Evolutionary conservation across 2,888 invertebrate genomes (phyloP), one percentile per base, ranked within the genome.

Genomic region (Cerceris ruficornis): DNA sequence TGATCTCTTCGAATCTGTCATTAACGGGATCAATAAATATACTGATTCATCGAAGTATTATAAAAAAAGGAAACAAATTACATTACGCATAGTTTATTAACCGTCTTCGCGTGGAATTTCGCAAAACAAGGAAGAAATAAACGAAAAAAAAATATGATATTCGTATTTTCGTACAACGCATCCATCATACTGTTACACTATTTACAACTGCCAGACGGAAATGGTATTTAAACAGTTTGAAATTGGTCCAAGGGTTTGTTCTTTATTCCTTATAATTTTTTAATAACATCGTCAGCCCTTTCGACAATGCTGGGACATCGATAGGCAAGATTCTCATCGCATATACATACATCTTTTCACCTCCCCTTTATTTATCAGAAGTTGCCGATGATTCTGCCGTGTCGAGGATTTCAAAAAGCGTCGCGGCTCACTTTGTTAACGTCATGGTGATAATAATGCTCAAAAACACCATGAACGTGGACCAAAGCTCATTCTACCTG

Each of bases 241-340:
- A 76, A 80, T 85, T 85, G 85, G 85, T 85, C 85, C 82, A 80
- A 85, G 74, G 75, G 64, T 80, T 78, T 68, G 75, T 76, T 75
- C 69, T 81, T 79, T 81, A 85, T 83, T 84, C 70, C 73, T 78
- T 67, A 65, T 71, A 15, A 72, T 28, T 28, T 28, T 80, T 54
- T 61, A 50, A 72, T 76, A 73, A 73, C 77, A 69, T 69, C 7
- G 54, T 77, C 55, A 60, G 50, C 60, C 42, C 57, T 49, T n/a
- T 52, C 59, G 50, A 65, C 41, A 52, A 61, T 74, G 50, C 39
- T 28, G 28, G 39, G 49, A 42, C 55, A 43, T 65, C 57, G 55
- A 59, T 50, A 46, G 50, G 52, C 60, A 49, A 54, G 58, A 69
- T 70, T 54, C 52, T 41, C 6, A 49, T 61, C 50, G 28, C 58